These are phyloP conservation scores for Sceloporus tristichus DNA, from an alignment of 2,113 vertebrate species.

Conservation along the genomic window DNA sequence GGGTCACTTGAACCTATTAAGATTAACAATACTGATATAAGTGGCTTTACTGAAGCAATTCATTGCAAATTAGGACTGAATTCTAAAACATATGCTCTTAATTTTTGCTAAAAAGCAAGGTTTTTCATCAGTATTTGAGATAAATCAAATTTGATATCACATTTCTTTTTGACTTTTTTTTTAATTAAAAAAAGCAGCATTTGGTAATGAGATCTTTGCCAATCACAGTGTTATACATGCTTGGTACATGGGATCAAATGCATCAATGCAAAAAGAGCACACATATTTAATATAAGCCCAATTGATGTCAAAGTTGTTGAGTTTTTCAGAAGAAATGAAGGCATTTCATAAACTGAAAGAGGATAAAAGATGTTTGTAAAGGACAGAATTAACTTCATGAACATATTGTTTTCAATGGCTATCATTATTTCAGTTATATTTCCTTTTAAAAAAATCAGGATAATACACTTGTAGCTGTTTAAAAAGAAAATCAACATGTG, in stretches of 20 bases:
- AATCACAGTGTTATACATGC: not conserved
- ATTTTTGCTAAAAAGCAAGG: conserved; percentile 59
- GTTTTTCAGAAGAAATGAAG: not conserved
- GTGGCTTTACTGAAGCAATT: conserved; percentile 68
- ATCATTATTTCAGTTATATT: not conserved
- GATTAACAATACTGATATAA: conserved; percentile 72
- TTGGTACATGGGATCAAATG: conserved; percentile 3
- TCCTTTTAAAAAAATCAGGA: not conserved
- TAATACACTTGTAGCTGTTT: conserved; percentile 35
- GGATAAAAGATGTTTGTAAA: not conserved
- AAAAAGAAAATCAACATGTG: conserved; percentile 4
- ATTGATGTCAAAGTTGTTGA: conserved; percentile 21
- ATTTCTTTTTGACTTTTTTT: conserved; percentile 29
- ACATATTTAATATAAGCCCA: conserved; percentile 14
- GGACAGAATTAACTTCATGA: conserved; percentile 32
- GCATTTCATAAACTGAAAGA: conserved; percentile 25
- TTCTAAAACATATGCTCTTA: conserved; percentile 63
- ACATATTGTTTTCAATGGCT: conserved; percentile 2
- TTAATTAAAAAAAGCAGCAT: conserved; percentile 19
- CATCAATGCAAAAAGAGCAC: conserved; percentile 24
- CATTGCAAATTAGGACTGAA: conserved; percentile 69
- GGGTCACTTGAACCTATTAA: conserved; percentile 70
- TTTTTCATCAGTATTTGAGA: conserved; percentile 47
- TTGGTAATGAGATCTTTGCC: conserved; percentile 23
- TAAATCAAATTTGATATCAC: conserved; percentile 52